Evolutionary conservation across 1,140 invertebrate species (phyloP).

Genomic region (Sarcophaga peregrina): DNA sequence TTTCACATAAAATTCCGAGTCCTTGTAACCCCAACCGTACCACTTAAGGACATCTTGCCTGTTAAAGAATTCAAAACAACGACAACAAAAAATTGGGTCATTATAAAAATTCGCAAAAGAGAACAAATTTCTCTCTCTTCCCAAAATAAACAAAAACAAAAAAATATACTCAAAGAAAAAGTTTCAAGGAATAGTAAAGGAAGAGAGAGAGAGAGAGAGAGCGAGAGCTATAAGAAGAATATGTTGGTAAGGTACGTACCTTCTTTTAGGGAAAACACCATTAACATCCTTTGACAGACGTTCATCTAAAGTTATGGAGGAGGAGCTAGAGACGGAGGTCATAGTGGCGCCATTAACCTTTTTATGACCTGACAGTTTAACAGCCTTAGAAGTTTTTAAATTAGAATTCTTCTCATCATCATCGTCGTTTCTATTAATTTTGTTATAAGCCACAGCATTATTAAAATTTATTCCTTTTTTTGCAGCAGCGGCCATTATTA

Average conservation of each 20-base stretch:
- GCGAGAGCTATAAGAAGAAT: neutral
- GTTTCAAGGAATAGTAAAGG: neutral
- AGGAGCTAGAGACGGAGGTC: neutral
- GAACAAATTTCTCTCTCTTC: neutral
- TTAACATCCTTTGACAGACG: constrained; percentile 56
- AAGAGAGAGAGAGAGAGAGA: neutral
- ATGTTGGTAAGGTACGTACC: constrained; percentile 46
- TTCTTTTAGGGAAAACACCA: constrained; percentile 60
- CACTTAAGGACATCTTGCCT: constrained; percentile 91
- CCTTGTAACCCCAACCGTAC: constrained; percentile 99
- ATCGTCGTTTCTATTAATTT: neutral
- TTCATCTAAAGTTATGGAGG: constrained; percentile 51
- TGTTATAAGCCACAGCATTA: neutral
- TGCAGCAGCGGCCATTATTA: neutral
- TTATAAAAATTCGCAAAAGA: neutral
- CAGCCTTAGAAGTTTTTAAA: neutral
- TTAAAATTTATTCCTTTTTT: constrained; percentile 26
- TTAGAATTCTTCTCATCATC: neutral
- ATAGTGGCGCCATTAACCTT: neutral
- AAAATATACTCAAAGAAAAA: neutral
- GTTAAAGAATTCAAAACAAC: neutral
- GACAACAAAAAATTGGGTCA: neutral
- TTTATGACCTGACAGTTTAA: neutral
- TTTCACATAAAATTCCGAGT: constrained; percentile 82
- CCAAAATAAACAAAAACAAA: neutral